These are phyloP conservation scores for Sardina pilchardus DNA, from an alignment of 2,113 vertebrate genomes.

Conservation along the genomic window DNA sequence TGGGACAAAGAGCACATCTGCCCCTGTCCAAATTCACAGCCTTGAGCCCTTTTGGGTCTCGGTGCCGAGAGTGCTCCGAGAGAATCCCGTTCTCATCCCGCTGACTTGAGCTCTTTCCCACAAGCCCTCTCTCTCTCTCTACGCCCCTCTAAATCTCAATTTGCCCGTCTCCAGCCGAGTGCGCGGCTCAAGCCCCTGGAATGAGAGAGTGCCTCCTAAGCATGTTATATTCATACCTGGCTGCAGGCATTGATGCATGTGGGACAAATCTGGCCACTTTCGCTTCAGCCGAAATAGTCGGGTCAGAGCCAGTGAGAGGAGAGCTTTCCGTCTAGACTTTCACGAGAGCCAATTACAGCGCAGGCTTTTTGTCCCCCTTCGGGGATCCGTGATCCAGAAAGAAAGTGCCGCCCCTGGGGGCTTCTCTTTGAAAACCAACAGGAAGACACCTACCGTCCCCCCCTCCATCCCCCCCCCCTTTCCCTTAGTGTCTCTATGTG, in stretches of 20 bases:
- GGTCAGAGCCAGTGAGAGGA: neutral
- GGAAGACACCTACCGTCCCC: neutral
- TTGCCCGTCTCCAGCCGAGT: neutral
- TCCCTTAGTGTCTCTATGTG: neutral
- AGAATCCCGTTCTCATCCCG: neutral
- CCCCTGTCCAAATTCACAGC: neutral
- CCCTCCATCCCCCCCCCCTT: no score
- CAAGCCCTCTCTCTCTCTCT: neutral
- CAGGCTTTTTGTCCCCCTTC: neutral
- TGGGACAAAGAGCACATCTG: neutral
- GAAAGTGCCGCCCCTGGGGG: neutral
- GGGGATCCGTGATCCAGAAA: neutral
- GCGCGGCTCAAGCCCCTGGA: neutral
- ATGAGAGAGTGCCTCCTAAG: neutral
- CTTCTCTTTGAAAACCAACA: neutral
- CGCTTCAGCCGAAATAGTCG: neutral
- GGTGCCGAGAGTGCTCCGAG: neutral
- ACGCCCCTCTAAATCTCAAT: neutral
- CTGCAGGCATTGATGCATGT: neutral
- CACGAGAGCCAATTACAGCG: neutral
- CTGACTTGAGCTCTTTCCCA: constrained; percentile 3
- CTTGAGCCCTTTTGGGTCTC: neutral
- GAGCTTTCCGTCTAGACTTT: neutral
- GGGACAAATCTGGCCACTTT: neutral
- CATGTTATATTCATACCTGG: neutral